Evolutionary conservation across 2,797 vertebrate genomes (phyloP).

Genomic region (Pelodytes ibericus): DNA sequence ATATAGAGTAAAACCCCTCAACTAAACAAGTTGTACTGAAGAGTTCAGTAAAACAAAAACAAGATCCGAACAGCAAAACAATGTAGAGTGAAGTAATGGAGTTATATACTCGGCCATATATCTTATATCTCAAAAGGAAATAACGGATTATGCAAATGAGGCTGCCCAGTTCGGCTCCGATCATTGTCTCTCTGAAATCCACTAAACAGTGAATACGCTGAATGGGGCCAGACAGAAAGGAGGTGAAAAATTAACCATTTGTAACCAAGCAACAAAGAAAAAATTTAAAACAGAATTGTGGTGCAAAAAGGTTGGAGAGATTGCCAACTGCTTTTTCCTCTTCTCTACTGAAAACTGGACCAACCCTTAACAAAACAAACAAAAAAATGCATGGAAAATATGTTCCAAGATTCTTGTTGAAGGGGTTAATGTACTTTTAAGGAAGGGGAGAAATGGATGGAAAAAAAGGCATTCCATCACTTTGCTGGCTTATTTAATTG

Average conservation of each 20-base stretch:
- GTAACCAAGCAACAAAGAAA: neutral
- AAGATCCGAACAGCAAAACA: no score
- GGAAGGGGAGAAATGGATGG: constrained; percentile 17
- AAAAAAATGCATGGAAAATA: neutral
- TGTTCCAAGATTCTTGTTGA: neutral
- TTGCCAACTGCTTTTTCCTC: no score
- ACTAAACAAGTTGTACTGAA: no score
- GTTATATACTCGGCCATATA: no score
- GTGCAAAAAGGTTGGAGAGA: no score
- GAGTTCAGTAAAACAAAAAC: no score
- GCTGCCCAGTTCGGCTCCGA: neutral
- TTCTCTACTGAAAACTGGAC: neutral
- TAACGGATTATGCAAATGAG: constrained; percentile 12
- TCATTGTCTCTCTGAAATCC: neutral
- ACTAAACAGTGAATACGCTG: neutral
- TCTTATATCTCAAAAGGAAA: neutral
- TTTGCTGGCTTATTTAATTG: constrained; percentile 47
- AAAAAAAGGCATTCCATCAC: constrained; percentile 47
- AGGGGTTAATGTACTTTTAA: constrained; percentile 24
- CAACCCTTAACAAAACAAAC: neutral
- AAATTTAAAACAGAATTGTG: no score
- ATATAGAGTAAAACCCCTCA: no score
- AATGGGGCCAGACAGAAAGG: neutral
- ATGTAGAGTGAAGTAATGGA: no score
- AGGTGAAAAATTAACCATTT: neutral